Evolutionary conservation across 2,888 invertebrate species (phyloP), one percentile per base, ranked within the genome.

Genomic region (Neoaliturus tenellus): DNA sequence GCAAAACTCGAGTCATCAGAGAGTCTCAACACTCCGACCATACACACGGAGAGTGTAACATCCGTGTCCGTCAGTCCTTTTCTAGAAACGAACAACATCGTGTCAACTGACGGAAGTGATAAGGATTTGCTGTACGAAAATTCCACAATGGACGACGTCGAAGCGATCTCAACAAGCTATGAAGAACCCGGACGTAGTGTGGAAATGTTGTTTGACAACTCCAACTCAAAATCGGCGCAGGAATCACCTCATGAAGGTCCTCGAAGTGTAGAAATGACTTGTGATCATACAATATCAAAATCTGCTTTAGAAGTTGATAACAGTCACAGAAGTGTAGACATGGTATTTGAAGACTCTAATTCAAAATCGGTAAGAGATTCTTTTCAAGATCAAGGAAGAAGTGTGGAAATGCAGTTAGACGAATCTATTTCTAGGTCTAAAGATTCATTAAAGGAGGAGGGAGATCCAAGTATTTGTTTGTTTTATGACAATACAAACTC

Each of bases 1-100:
- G 82, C 82, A 14, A 51, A 58, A 8, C 55, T 82, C 14, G 82
- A 82, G 20, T 82, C 82, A 39, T 73, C 82, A 8, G 82, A 82
- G 35, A 82, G 82, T 35, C 17, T 69, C 12, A 55, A 82, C n/a
- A 73, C 71, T 20, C 73, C 82, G 17, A 82, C 82, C 28, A 39
- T 82, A 17, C 82, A 82, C 55, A 82, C 73, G 51, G 82, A 82
- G 39, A 82, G 82, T 82, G 82, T 82, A 0, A 82, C 82, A 12
- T 82, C 82, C 8, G 82, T 82, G 25, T 82, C 82, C 10, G 82
- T 73, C 23, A 82, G 82, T 31, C 82, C 82, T 25, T 73, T 82
- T 55, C 55, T 82, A 28, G 82, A 82, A 20, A 81, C 81, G 10
- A 82, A 73, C 35, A 73, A 82, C 25, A 35, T 82, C n/a, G 58